Base-by-base conservation (phyloP, 2,888 invertebrate species). In the Calliphora vomitoria region DNA sequence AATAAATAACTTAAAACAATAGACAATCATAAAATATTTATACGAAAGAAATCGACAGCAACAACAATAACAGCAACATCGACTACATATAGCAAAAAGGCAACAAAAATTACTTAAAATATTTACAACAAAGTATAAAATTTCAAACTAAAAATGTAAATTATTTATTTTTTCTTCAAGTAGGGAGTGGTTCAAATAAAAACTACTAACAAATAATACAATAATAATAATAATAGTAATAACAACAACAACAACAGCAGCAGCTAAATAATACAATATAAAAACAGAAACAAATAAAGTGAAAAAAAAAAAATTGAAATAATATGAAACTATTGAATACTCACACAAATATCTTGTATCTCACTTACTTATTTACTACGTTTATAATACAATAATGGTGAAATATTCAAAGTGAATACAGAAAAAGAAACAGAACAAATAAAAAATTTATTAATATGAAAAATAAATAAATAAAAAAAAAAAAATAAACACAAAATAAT, bases 101-200 rank as follows among this genome's bases (percentile, higher is more conserved):
- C 44, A 44, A 44, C 44, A 44, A 44, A 82, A 69, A 82, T 81
- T 60, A 66, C 58, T 72, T 62, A 72, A 72, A 78, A 74, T 84
- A 84, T 79, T 84, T 81, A 86, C 71, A 86, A 85, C 66, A 86
- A 85, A 78, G 60, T 85, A 82, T 76, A 89, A 85, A 88, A 88
- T 89, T 86, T 86, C 81, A 85, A 84, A 87, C 84, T 84, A 87
- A 85, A 88, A 85, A 87, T 85, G 76, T 85, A 85, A 83, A 83
- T 84, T 80, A 62, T 76, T 83, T 72, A 35, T 69, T 18, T 72
- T 60, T 81, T 74, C 64, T 74, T 85, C 47, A 58, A 89, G 84
- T 87, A 90, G 90, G 90, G 90, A 90, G 89, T 90, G 89, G 83
- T 87, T 87, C 66, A 72, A 82, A 76, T 66, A 72, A 75, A 84